These are phyloP conservation scores for Gibbula magus DNA, from an alignment of 2,888 invertebrate genomes.

Conservation along the genomic window DNA sequence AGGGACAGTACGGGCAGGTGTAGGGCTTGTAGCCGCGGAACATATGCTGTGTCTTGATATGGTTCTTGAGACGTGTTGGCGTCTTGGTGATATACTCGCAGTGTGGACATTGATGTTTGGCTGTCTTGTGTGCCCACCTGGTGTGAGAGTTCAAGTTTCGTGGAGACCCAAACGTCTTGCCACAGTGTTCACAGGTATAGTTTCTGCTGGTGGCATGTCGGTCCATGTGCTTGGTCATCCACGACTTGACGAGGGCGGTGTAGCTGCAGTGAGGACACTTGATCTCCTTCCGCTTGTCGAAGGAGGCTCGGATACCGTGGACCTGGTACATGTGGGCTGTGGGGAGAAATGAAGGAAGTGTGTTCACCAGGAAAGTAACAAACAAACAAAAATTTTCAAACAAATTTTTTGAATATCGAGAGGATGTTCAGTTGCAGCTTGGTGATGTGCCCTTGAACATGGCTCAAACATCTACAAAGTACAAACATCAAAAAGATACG, in stretches of 20 bases:
- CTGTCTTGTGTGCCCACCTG: conserved; percentile 56
- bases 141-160: conserved; percentile 48
- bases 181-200: conserved; percentile 49
- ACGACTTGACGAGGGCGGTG: conserved; percentile 46
- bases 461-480: no score
- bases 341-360: neutral
- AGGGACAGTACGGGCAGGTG: conserved; percentile 62
- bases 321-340: conserved; percentile 55
- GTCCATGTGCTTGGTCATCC: conserved; percentile 52
- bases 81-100: conserved; percentile 58
- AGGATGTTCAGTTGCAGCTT: no score
- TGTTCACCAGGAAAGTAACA: no score
- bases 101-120: conserved; percentile 52
- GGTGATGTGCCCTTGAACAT: no score
- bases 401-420: no score
- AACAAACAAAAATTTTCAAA: no score
- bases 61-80: conserved; percentile 53
- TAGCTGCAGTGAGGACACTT: conserved; percentile 49
- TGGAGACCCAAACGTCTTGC: conserved; percentile 47
- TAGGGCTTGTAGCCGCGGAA: conserved; percentile 60
- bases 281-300: conserved; percentile 44
- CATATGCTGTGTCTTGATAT: conserved; percentile 62
- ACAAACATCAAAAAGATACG: no score
- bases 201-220: conserved; percentile 48
- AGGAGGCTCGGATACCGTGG: conserved; percentile 47